phyloP scores from a whole-genome alignment of 2,113 vertebrate species.

The Otocyon megalotis region DNA sequence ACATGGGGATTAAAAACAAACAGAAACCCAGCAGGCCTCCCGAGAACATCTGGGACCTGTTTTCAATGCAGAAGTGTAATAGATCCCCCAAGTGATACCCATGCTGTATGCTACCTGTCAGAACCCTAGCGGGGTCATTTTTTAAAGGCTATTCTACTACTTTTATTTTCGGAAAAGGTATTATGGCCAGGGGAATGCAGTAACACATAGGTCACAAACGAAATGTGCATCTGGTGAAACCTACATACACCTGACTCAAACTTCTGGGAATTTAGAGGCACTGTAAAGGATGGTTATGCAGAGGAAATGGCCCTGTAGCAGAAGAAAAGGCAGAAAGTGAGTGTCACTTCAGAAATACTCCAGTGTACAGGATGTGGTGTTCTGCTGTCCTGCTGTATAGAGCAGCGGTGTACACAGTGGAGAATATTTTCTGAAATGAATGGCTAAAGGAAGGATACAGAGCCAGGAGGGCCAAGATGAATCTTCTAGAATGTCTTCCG shows the following conservation, averaged over 20 bases:
- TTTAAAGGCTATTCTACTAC: not conserved
- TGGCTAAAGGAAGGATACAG: not conserved
- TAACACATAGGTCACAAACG: not conserved
- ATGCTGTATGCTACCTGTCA: not conserved
- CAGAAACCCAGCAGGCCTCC: not conserved
- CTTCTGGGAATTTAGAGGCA: not conserved
- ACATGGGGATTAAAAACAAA: not conserved
- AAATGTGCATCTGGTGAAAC: not conserved
- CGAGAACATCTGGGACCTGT: not conserved
- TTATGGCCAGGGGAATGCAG: not conserved
- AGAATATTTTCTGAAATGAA: not conserved
- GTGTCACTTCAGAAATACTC: not conserved
- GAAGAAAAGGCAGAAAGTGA: not conserved
- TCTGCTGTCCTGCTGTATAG: not conserved
- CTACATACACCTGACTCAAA: not conserved
- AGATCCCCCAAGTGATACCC: not conserved
- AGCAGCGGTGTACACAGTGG: not conserved
- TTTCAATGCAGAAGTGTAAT: not conserved
- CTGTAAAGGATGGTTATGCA: not conserved
- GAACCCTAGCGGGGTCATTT: not conserved
- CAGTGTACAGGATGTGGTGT: not conserved
- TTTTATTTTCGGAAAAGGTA: not conserved
- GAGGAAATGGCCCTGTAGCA: not conserved
- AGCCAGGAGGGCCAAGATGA: not conserved
- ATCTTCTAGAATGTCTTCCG: constrained; percentile 68